Base-by-base conservation (phyloP, 92 coral and sea anemone genomes). In the Epizoanthus fatuus region DNA sequence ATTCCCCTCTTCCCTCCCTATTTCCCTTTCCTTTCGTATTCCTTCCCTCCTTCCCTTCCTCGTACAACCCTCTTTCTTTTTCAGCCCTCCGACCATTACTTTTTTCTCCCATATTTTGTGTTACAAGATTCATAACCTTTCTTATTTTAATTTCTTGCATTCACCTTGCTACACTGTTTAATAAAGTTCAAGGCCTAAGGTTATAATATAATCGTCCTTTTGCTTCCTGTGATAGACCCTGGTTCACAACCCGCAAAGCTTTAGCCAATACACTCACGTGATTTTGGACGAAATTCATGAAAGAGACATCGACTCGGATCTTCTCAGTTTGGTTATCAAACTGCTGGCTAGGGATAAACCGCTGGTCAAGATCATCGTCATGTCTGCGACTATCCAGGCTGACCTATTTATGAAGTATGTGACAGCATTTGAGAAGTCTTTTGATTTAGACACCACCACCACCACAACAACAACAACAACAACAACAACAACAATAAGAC, bases 311-410 rank as follows among this genome's bases (percentile, higher is more conserved):
- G 81, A 76, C 52, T 76, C 81, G 17, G 81, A 76, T 58, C 54
- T 76, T 25, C 81, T 76, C 11, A 76, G 81, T 22, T 14, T 76
- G 69, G 42, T 76, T 8, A 17, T 76, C 22, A 76, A 57, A 8
- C 63, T 76, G 17, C 49, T 56, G 53, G 69, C 69, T 0, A 67
- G 19, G 63, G 40, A 76, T n/a, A 76, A 55, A n/a, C 81, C 53
- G 37, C 68, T 38, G 38, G 19, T 35, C 53, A 76, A 76, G 44
- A 76, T 76, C n/a, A 76, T 76, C 12, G 81, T 59, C 29, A 76
- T 76, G 81, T 76, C 81, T 38, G 81, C 81, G 1, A 76, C 81
- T 37, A 56, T 76, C 19, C 81, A 76, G 81, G 81, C 81, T 58
- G 81, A 76, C 68, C 68, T 76, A 16, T 76, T 76, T 14, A 76